phyloP scores from a whole-genome alignment of 2,888 invertebrate species.

The Epistrophe eligans region DNA sequence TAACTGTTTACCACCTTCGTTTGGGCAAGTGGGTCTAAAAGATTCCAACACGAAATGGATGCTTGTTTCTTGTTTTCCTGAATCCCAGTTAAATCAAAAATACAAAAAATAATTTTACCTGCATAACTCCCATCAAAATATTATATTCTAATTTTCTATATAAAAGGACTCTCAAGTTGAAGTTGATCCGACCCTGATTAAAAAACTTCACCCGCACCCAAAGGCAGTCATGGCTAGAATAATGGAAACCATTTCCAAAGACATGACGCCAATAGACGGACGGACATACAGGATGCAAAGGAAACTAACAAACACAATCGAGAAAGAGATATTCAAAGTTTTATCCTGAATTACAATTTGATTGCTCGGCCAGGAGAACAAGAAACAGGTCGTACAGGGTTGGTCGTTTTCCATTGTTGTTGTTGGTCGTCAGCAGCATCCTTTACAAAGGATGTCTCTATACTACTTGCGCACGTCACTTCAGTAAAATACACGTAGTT shows the following conservation, averaged over 20 bases:
- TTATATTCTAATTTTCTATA: no score
- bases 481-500: slow-evolving; percentile 69
- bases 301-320: slow-evolving; percentile 72
- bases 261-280: slow-evolving; percentile 50
- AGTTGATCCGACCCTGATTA: background rate
- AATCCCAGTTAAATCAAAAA: no score
- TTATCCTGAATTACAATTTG: slow-evolving; percentile 78
- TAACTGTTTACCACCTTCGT: no score
- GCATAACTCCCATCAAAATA: no score
- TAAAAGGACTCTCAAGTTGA: background rate
- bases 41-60: no score
- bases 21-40: no score
- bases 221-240: slow-evolving; percentile 56
- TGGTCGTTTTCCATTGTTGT: slow-evolving; percentile 40
- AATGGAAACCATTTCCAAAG: slow-evolving; percentile 55
- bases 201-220: background rate
- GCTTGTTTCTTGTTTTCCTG: no score
- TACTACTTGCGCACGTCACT: slow-evolving; percentile 58
- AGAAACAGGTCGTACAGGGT: slow-evolving; percentile 39
- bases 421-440: slow-evolving; percentile 46
- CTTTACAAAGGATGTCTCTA: slow-evolving; percentile 44
- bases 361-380: slow-evolving; percentile 75
- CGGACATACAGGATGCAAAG: slow-evolving; percentile 46
- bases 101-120: no score
- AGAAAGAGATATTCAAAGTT: slow-evolving; percentile 77